Base-by-base conservation (phyloP, 1,140 invertebrate genomes). In the Sitobion miscanthi region DNA sequence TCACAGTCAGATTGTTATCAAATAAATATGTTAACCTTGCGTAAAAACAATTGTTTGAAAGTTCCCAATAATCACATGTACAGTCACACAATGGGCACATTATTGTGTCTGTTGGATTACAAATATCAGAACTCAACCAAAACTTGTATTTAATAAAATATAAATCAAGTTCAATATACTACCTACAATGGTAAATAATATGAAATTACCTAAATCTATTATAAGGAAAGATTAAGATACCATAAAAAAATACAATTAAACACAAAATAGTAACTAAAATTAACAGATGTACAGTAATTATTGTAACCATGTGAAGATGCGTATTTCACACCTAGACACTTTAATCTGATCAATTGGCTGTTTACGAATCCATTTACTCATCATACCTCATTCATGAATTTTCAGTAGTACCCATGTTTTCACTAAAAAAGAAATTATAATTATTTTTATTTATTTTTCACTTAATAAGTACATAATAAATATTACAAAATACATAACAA, bases 241-340 rank as follows among this genome's bases (percentile, higher is more conserved):
- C 98, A 95, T 98, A 98, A 77, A 97, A 95, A 95, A 99, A 98
- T 94, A 97, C 98, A 9, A 97, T 95, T 1, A 98, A 94, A 5
- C 98, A 98, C 25, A 98, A 96, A 90, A 98, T 95, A 7, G 98
- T 97, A 5, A 98, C 97, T 8, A 97, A 96, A n/a, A 98, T 96
- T 93, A 99, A 95, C 97, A 99, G 35, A 35, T 35, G 35, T 35
- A 35, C 35, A 35, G 35, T 35, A 35, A 35, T 35, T 35, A 35
- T 35, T 35, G 35, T 35, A 35, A 35, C 99, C 99, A 99, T 11
- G 98, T 98, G 95, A 99, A 99, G 99, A 95, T 57, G 97, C 96
- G 94, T 99, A 98, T 96, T 99, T 99, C 49, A 99, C 98, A 21
- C 98, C 98, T 96, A 99, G 99, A 95, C 99, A 99, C 94, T 94